A percentile compares a stretch with the other conserved stretches of the same genome.
These are phyloP conservation scores for Lordiphosa andalusiaca DNA, from an alignment of 2,888 invertebrate genomes.

Conservation along the genomic window DNA sequence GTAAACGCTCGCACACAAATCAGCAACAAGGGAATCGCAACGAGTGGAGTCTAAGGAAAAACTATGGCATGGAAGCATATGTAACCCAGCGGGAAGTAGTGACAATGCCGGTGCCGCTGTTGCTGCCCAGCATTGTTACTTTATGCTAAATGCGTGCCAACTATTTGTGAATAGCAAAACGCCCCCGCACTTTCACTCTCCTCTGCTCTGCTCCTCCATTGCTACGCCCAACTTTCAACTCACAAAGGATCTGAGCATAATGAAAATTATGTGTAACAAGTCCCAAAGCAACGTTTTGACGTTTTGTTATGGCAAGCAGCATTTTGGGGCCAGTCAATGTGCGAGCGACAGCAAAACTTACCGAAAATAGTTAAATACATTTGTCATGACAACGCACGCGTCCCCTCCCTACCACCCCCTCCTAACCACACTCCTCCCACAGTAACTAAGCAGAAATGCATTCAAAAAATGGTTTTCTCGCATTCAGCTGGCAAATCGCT, in stretches of 20 bases:
- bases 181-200: slow-evolving; percentile 5
- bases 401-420: slow-evolving; percentile 4
- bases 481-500: slow-evolving; percentile 73
- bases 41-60: not conserved
- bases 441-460: slow-evolving; percentile 31
- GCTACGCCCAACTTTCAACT: slow-evolving; percentile 30
- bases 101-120: slow-evolving; percentile 3
- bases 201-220: slow-evolving; percentile 3
- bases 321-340: slow-evolving; percentile 56
- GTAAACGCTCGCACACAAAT: slow-evolving; percentile 8
- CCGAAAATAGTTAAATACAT: slow-evolving; percentile 74
- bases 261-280: slow-evolving; percentile 75
- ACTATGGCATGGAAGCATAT: slow-evolving; percentile 33
- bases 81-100: slow-evolving; percentile 41
- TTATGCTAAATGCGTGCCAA: slow-evolving; percentile 59
- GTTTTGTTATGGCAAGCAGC: slow-evolving; percentile 27
- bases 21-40: slow-evolving; percentile 10
- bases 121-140: slow-evolving; percentile 35
- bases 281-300: slow-evolving; percentile 55
- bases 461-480: slow-evolving; percentile 63
- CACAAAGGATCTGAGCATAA: slow-evolving; percentile 61
- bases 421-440: not conserved
- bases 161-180: slow-evolving; percentile 60
- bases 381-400: slow-evolving; percentile 68
- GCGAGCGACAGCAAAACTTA: slow-evolving; percentile 46